Evolutionary conservation across 2,797 vertebrate genomes (phyloP).

Genomic region (Chiroxiphia lanceolata): DNA sequence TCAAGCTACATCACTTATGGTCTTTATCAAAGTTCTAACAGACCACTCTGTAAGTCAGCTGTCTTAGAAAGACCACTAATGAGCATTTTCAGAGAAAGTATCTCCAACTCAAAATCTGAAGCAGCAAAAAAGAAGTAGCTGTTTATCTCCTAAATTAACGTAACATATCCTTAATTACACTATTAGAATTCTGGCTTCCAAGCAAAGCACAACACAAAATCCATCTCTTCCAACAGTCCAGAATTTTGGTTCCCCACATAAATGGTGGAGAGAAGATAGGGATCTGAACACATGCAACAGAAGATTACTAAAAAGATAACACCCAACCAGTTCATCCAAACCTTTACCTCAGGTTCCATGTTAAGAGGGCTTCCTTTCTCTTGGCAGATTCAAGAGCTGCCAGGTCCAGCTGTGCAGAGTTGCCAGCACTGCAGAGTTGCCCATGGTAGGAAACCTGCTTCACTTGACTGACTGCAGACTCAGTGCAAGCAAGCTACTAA

Average conservation of each 20-base stretch:
- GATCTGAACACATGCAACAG: neutral
- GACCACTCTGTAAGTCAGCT: neutral
- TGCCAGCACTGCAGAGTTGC: neutral
- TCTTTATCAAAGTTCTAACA: neutral
- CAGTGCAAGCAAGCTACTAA: neutral
- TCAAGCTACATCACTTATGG: neutral
- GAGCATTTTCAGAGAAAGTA: neutral
- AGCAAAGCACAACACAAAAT: neutral
- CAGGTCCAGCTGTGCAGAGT: neutral
- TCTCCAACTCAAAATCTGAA: neutral
- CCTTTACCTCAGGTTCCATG: neutral
- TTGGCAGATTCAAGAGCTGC: neutral
- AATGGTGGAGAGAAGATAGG: neutral
- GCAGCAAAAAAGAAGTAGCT: neutral
- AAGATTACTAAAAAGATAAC: neutral
- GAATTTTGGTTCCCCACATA: neutral
- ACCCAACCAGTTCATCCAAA: neutral
- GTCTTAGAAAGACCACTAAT: neutral
- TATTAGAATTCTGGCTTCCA: neutral
- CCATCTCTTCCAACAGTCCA: neutral
- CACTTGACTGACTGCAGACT: neutral
- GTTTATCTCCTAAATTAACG: neutral
- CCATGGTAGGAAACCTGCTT: fast-evolving
- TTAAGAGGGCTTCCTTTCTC: neutral
- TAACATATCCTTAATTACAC: fast-evolving